These are phyloP conservation scores for Drosophila aff. DNA, from an alignment of 1,140 invertebrate species.

Conservation along the genomic window DNA sequence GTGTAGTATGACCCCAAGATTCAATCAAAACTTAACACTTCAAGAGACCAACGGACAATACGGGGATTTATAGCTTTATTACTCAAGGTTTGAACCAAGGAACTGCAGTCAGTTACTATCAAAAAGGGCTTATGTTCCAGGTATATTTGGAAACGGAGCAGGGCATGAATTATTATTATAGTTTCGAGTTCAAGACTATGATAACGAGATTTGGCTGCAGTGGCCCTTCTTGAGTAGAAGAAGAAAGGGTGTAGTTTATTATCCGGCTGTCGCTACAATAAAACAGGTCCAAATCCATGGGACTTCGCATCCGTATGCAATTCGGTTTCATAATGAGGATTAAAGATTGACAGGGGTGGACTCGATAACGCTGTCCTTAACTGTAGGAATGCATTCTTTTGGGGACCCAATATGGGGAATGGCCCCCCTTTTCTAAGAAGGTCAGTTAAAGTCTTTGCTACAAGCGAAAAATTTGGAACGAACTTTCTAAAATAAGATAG, in stretches of 20 bases:
- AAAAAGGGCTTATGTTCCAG: conserved; percentile 9
- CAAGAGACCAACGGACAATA: not conserved
- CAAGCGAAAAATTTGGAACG: not conserved
- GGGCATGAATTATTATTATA: not conserved
- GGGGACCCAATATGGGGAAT: not conserved
- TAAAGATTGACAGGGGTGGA: not conserved
- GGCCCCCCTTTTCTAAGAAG: not conserved
- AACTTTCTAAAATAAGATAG: conserved; percentile 12
- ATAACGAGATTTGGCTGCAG: not conserved
- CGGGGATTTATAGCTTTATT: conserved; percentile 5
- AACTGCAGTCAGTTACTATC: conserved; percentile 11
- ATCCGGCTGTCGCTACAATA: too few species aligned
- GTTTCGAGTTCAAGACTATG: not conserved
- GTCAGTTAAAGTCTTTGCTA: not conserved
- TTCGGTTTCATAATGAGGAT: not conserved
- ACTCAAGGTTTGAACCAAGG: conserved; percentile 6
- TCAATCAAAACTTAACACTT: not conserved
- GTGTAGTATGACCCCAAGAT: too few species aligned
- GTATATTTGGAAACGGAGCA: not conserved
- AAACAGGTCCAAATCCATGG: too few species aligned
- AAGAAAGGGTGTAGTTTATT: not conserved
- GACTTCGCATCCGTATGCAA: too few species aligned
- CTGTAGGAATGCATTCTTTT: too few species aligned
- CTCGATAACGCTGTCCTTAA: not conserved
- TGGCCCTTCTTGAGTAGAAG: not conserved